A percentile compares a stretch with the other conserved stretches of the same genome.
These are phyloP conservation scores for Ceyx erithaca DNA, from an alignment of 2,797 vertebrate species.

Conservation along the genomic window DNA sequence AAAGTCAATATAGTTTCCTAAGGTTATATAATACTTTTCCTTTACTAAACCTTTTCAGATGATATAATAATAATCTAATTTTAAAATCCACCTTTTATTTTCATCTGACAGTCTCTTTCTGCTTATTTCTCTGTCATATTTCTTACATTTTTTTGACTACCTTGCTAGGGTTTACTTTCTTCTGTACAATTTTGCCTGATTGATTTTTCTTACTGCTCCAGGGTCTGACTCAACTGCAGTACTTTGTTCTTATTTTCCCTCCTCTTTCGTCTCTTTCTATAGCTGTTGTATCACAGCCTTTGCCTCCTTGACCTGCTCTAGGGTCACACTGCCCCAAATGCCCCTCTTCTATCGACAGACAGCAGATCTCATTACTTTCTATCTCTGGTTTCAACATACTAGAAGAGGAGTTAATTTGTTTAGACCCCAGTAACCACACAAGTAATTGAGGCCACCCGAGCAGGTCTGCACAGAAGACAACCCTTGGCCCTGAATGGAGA, in stretches of 20 bases:
- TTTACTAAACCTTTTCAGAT: not conserved
- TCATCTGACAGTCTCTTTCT: not conserved
- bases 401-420: not conserved
- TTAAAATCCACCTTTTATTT: not conserved
- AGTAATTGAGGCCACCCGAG: not conserved
- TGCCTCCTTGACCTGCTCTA: not conserved
- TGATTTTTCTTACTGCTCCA: accelerated
- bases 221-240: not conserved
- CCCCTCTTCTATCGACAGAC: accelerated
- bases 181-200: not conserved
- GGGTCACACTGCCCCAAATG: not conserved
- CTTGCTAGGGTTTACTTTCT: not conserved
- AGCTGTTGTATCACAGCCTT: not conserved
- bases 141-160: not conserved
- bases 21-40: not conserved
- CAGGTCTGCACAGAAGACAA: not conserved
- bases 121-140: not conserved
- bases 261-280: not conserved
- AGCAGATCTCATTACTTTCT: not conserved
- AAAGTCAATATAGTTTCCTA: not conserved
- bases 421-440: not conserved
- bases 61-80: too few relatives aligned
- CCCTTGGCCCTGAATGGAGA: not conserved
- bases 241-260: not conserved
- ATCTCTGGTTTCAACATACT: not conserved